Percentiles rank a stretch among this genome's conserved stretches.
These are phyloP conservation scores for Yponomeuta sedellus DNA, from an alignment of 2,888 invertebrate species.

Conservation along the genomic window DNA sequence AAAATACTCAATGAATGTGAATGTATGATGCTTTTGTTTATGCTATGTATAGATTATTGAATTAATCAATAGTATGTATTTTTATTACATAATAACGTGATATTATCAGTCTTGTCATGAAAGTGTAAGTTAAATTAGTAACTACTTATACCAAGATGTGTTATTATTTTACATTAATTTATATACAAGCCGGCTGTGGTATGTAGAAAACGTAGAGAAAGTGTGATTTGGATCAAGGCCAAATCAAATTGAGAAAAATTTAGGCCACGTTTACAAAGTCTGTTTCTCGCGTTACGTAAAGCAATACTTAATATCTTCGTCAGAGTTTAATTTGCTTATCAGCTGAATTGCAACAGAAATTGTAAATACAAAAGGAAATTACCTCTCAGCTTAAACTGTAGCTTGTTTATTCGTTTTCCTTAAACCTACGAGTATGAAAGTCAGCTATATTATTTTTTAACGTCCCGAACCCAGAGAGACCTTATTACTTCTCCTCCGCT, in stretches of 20 bases:
- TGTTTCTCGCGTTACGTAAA: slow-evolving; percentile 42
- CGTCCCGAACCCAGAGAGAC: too few relatives aligned
- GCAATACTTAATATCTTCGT: slow-evolving; percentile 46
- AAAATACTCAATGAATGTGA: background rate
- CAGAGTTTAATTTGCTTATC: slow-evolving; percentile 68
- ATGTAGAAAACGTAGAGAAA: background rate
- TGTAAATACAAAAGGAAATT: too few relatives aligned
- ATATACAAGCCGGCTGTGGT: background rate
- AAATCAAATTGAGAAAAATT: slow-evolving; percentile 58
- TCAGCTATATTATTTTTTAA: too few relatives aligned
- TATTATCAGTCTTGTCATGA: background rate
- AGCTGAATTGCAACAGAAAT: slow-evolving; percentile 47
- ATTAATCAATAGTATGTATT: background rate
- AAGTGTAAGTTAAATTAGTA: background rate
- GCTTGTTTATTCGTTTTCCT: background rate
- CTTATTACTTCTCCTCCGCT: too few relatives aligned
- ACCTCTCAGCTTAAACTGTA: background rate
- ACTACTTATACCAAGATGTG: background rate
- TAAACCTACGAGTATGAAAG: background rate
- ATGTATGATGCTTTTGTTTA: background rate
- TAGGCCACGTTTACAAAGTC: slow-evolving; percentile 66
- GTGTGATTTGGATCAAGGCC: slow-evolving; percentile 56
- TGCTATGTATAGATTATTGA: background rate
- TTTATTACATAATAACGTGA: background rate
- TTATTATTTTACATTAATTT: background rate